phyloP scores from a whole-genome alignment of 92 coral and sea anemone species.

The Hydrozoanthus gracilis region DNA sequence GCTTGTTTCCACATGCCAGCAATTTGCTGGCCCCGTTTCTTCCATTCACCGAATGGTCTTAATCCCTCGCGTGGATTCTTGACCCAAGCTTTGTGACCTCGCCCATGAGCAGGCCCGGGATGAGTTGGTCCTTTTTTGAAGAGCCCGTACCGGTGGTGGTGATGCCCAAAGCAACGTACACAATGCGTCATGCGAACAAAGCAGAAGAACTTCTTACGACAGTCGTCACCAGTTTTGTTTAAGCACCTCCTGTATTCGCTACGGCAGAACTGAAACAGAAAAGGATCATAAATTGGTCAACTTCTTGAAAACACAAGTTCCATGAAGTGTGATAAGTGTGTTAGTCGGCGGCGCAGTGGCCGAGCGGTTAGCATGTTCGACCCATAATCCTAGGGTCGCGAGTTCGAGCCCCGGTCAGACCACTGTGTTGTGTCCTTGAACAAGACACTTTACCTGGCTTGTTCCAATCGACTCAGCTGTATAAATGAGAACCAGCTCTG shows the following conservation, averaged over 20 bases:
- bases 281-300: neutral
- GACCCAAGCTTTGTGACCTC: neutral
- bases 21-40: neutral
- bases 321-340: no score
- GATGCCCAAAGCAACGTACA: slow-evolving; percentile 4
- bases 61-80: neutral
- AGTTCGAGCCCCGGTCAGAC: no score
- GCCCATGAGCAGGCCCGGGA: neutral
- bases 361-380: no score
- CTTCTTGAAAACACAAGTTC: no score
- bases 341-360: no score
- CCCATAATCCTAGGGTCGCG: no score
- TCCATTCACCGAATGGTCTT: neutral
- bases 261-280: neutral
- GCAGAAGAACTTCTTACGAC: neutral
- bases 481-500: no score
- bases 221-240: neutral
- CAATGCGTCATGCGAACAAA: slow-evolving; percentile 5
- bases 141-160: neutral
- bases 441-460: no score
- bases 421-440: no score
- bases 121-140: neutral
- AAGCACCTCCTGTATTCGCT: neutral
- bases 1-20: neutral
- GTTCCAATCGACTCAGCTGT: no score